Conservation (phyloP, 2,797 vertebrate genomes). For the Darevskia nairensis region DNA sequence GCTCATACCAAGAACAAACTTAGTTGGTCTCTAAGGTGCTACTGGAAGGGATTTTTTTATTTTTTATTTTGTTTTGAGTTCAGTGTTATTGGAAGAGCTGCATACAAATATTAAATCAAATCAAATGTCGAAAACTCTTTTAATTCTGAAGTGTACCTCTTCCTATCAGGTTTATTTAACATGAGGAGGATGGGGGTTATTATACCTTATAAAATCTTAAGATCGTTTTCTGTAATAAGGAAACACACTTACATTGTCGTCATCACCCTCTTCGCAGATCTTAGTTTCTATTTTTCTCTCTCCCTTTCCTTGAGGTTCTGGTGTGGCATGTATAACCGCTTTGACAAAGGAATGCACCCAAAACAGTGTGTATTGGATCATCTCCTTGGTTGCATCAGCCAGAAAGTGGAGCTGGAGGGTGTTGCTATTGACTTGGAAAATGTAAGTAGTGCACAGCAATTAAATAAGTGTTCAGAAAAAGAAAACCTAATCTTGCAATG, state of each 20-base stretch:
- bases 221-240: rapidly evolving
- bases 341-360: constrained; percentile 84
- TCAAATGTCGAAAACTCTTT: too few species aligned
- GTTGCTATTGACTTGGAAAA: constrained; percentile 75
- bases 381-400: constrained; percentile 75
- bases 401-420: constrained; percentile 73
- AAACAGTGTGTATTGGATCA: constrained; percentile 80
- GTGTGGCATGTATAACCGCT: constrained; percentile 86
- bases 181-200: background rate
- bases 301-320: constrained; percentile 79
- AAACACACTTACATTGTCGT: rapidly evolving
- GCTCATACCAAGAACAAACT: too few species aligned
- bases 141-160: rapidly evolving
- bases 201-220: background rate
- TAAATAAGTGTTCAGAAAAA: background rate
- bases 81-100: too few species aligned
- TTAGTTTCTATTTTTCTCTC: rapidly evolving
- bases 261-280: background rate
- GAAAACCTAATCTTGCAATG: background rate
- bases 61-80: too few species aligned
- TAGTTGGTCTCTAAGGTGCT: too few species aligned
- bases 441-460: constrained; percentile 64
- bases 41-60: too few species aligned
- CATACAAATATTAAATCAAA: too few species aligned
- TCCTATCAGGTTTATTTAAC: background rate